phyloP scores from a whole-genome alignment of 2,888 invertebrate species.

The Xanthia togata region DNA sequence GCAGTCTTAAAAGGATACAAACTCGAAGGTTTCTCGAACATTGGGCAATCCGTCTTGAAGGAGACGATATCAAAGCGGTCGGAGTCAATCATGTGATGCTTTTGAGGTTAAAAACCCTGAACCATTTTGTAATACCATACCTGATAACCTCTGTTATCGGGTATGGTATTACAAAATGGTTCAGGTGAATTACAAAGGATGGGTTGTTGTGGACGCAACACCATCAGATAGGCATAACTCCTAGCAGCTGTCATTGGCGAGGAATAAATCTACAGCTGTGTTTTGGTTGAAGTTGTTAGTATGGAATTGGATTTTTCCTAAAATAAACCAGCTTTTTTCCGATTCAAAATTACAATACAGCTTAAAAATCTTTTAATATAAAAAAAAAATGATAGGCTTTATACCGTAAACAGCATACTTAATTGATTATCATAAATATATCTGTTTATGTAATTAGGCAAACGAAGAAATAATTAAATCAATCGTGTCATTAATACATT shows the following conservation, averaged over 20 bases:
- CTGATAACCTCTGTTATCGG: no score
- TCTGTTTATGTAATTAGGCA: background rate
- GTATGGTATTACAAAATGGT: background rate
- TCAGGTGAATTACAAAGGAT: background rate
- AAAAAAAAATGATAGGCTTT: conserved; percentile 1
- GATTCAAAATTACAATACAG: background rate
- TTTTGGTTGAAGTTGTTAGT: background rate
- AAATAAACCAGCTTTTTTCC: background rate
- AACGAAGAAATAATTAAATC: background rate
- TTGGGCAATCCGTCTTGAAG: conserved; percentile 35
- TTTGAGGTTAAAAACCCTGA: conserved; percentile 36
- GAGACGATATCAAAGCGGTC: conserved; percentile 15
- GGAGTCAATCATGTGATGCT: conserved; percentile 28
- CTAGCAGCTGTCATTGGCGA: no score
- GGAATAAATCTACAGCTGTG: background rate
- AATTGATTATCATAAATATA: background rate
- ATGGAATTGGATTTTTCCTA: background rate
- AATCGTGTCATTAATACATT: background rate
- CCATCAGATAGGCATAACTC: background rate
- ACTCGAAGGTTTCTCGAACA: conserved; percentile 37
- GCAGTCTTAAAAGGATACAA: conserved; percentile 39
- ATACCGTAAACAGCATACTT: background rate
- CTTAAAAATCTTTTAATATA: background rate
- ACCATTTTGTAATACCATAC: no score
- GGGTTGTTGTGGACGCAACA: background rate